These are phyloP conservation scores for Sphaeramia orbicularis DNA, from an alignment of 2,797 vertebrate species.

Conservation along the genomic window DNA sequence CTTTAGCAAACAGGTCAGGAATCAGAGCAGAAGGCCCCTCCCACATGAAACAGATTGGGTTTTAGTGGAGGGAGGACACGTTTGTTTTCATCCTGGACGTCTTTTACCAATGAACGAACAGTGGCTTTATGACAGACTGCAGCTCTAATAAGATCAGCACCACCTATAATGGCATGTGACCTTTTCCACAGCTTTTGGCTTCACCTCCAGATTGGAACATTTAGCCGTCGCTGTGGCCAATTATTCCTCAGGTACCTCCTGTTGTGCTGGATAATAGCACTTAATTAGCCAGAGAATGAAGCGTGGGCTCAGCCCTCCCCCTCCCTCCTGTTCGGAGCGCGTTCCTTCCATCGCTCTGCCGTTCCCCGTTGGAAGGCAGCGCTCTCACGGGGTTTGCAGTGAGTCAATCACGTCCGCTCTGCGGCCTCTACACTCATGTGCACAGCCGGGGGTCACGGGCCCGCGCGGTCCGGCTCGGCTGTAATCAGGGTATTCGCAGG, in stretches of 20 bases:
- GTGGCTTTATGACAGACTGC: slow-evolving; percentile 66
- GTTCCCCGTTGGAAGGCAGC: slow-evolving; percentile 62
- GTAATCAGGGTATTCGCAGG: slow-evolving; percentile 77
- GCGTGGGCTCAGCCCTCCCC: slow-evolving; percentile 41
- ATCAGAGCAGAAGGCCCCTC: slow-evolving; percentile 35
- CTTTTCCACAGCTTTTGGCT: slow-evolving; percentile 81
- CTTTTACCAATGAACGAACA: slow-evolving; percentile 67
- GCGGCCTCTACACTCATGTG: slow-evolving; percentile 69
- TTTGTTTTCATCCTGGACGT: slow-evolving; percentile 48
- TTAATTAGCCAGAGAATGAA: slow-evolving; percentile 83
- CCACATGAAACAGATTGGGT: slow-evolving; percentile 48
- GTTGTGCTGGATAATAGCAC: slow-evolving; percentile 86
- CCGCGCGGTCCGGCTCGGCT: slow-evolving; percentile 56
- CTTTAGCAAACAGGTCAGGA: slow-evolving; percentile 50
- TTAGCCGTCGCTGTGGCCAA: slow-evolving; percentile 85
- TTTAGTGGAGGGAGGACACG: slow-evolving; percentile 51
- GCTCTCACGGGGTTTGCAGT: slow-evolving; percentile 54
- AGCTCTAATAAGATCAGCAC: slow-evolving; percentile 80
- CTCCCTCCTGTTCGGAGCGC: slow-evolving; percentile 26
- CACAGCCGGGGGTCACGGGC: slow-evolving; percentile 67
- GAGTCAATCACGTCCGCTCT: slow-evolving; percentile 82
- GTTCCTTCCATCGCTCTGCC: slow-evolving; percentile 51
- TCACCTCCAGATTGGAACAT: slow-evolving; percentile 85
- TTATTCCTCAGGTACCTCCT: slow-evolving; percentile 87
- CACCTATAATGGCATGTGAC: slow-evolving; percentile 81